These are phyloP conservation scores for Morinoia aosen DNA, from an alignment of 2,888 invertebrate species.

Conservation along the genomic window DNA sequence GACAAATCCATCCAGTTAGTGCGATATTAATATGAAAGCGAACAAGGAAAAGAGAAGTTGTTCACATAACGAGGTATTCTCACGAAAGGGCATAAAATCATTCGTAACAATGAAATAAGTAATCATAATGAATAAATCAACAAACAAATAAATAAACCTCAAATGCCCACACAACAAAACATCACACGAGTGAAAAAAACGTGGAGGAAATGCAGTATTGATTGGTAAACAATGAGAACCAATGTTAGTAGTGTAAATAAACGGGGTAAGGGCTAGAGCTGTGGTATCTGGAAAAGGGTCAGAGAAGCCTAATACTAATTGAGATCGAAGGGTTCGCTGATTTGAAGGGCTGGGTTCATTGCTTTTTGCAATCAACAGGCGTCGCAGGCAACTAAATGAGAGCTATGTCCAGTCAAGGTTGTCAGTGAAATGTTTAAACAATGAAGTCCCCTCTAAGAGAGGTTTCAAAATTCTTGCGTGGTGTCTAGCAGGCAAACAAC, in stretches of 20 bases:
- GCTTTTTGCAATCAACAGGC: not conserved
- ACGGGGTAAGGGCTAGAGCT: not conserved
- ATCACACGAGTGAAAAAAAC: not conserved
- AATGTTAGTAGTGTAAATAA: constrained; percentile 6
- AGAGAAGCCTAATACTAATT: not conserved
- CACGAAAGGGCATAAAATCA: not conserved
- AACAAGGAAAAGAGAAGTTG: not conserved
- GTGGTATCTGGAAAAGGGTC: not conserved
- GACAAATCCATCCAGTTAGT: constrained; percentile 22
- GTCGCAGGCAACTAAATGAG: constrained; percentile 20
- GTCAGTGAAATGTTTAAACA: not conserved
- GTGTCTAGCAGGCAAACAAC: not conserved
- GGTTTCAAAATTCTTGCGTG: not conserved
- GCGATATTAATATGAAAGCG: not conserved
- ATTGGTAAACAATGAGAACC: not conserved
- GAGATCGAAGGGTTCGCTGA: not conserved
- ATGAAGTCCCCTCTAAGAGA: not conserved
- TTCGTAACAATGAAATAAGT: not conserved
- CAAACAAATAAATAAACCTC: not conserved
- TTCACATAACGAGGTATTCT: not conserved
- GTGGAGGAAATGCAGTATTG: not conserved
- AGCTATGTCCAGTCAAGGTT: constrained; percentile 1
- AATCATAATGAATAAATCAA: not conserved
- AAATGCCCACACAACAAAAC: constrained; percentile 24
- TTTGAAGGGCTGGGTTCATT: not conserved